Percentiles rank a stretch among this genome's conserved stretches.
Conservation (phyloP, 2,113 vertebrate species). For the Loxodonta africana region DNA sequence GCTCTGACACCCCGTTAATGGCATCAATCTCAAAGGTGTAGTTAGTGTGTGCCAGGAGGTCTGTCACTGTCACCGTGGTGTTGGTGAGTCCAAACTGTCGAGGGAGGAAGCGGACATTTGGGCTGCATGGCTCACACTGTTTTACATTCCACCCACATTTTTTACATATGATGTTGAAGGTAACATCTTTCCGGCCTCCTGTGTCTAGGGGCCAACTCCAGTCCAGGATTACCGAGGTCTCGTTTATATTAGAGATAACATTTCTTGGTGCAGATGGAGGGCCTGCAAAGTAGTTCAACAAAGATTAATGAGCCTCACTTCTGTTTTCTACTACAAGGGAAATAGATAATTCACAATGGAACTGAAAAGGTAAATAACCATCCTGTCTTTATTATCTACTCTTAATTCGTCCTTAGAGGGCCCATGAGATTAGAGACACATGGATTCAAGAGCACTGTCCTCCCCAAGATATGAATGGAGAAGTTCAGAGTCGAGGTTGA, state of each 20-base stretch:
- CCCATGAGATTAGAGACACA: slow-evolving; percentile 45
- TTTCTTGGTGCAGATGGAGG: slow-evolving; percentile 97
- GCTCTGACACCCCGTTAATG: slow-evolving; percentile 94
- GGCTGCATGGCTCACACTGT: slow-evolving; percentile 94
- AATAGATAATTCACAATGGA: slow-evolving; percentile 47
- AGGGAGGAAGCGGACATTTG: slow-evolving; percentile 95
- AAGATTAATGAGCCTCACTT: slow-evolving; percentile 70
- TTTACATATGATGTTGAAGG: slow-evolving; percentile 97
- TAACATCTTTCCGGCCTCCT: slow-evolving; percentile 95
- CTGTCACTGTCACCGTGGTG: slow-evolving; percentile 96
- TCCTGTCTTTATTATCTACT: slow-evolving; percentile 70
- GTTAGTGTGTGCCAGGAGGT: slow-evolving; percentile 98
- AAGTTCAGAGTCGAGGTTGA: slow-evolving; percentile 1
- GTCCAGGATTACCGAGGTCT: slow-evolving; percentile 98
- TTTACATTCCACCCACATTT: slow-evolving; percentile 90
- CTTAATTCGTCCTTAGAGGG: slow-evolving; percentile 62
- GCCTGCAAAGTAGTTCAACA: slow-evolving; percentile 88
- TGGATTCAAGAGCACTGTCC: slow-evolving; percentile 29
- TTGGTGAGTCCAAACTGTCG: slow-evolving; percentile 94
- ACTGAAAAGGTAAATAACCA: slow-evolving; percentile 52
- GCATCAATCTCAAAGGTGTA: slow-evolving; percentile 99
- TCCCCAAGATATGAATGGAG: not conserved
- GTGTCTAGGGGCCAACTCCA: slow-evolving; percentile 98
- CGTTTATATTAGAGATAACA: slow-evolving; percentile 98
- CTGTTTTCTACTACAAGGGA: slow-evolving; percentile 57